Base-by-base conservation (phyloP, 2,888 invertebrate genomes). In the Synanthedon myopaeformis region DNA sequence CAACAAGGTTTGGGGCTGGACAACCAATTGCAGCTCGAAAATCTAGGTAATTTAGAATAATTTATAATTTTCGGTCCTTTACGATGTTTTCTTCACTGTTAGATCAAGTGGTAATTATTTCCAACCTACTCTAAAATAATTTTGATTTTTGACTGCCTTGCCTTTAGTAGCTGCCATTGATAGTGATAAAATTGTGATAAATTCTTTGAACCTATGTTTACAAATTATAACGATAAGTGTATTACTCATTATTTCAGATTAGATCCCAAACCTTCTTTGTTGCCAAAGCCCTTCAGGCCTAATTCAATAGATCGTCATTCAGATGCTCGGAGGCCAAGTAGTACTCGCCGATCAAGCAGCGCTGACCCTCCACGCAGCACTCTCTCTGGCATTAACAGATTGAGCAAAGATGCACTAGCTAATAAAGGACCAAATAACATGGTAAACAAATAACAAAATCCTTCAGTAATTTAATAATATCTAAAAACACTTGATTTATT, bases 261-360 rank as follows among this genome's bases (percentile, higher is more conserved):
- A 45, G 83, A 85, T 59, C 75, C 74, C 45, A 82, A 74, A 56
- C 79, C 72, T 0, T 87, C 86, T 0, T 57, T 85, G 59, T 61
- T 87, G 45, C 86, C 85, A 1, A 79, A 79, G 59, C 81, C 79
- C 0, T 74, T 78, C 0, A 74, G 79, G 0, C 74, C 74, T 1
- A 78, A 74, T 3, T 86, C 86, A 1, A 79, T 70, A 0, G 86
- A 86, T 58, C 76, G 85, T 0, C 58, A 76, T 3, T 85, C 86
- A 2, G 86, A 86, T 52, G 66, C 73, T 0, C 74, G 77, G 0
- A 61, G 82, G 10, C 80, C 83, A 0, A 83, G 81, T 28, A 60
- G 70, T 0, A 76, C 77, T 0, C 69, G 68, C 13, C 73, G 87
- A 1, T 83, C 85, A 0, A 86, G 79, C 59, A 85, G 85, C 54